Conservation (phyloP, 2,113 vertebrate genomes). For the Archocentrus centrarchus region DNA sequence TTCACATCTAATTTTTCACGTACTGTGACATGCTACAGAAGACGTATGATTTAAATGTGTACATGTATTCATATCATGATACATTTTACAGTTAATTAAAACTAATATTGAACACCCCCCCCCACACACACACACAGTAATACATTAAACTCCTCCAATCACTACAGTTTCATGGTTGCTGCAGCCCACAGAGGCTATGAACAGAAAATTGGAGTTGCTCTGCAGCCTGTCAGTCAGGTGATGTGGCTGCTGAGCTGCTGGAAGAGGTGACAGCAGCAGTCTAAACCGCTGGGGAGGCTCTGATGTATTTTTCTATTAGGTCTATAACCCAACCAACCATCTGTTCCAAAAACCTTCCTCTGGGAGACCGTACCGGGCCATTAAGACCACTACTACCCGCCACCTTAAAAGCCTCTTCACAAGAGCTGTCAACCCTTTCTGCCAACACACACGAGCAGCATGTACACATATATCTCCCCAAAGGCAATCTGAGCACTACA, state of each 20-base stretch:
- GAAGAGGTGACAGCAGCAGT: constrained; percentile 32
- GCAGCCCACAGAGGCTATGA: not conserved
- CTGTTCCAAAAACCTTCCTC: constrained; percentile 52
- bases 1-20: not conserved
- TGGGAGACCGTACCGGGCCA: constrained; percentile 30
- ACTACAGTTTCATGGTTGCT: not conserved
- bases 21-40: not conserved
- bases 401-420: constrained; percentile 40
- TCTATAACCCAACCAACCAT: constrained; percentile 48
- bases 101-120: not conserved
- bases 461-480: not conserved
- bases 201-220: not conserved
- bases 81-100: not conserved
- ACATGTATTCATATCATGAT: not conserved
- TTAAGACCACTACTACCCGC: constrained; percentile 42
- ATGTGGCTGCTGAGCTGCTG: constrained; percentile 18
- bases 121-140: fast-evolving
- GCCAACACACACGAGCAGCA: constrained; percentile 1
- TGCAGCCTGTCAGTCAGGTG: constrained; percentile 25
- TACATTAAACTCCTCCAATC: not conserved
- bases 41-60: not conserved
- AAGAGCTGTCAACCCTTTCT: constrained; percentile 22
- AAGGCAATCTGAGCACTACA: not conserved
- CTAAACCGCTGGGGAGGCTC: constrained; percentile 18
- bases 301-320: constrained; percentile 53